Base-by-base conservation (phyloP, 2,797 vertebrate species). In the Rhabdophis nuchalis region DNA sequence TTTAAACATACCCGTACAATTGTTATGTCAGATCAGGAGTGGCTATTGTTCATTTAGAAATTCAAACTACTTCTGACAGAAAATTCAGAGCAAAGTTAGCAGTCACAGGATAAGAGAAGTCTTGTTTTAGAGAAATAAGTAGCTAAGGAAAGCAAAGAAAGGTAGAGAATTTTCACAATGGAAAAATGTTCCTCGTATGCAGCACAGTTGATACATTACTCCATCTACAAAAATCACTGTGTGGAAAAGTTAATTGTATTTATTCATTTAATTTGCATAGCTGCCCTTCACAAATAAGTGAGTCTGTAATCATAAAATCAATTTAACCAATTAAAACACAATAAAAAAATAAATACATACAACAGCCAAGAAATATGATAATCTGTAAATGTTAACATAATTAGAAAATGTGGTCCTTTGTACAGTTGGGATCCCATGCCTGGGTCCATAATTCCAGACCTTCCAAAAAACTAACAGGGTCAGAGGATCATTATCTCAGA, bases 1-100 rank as follows among this genome's bases (percentile, higher is more conserved):
- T 61, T 92, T 61, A 61, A 88, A 92, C 89, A 92, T 89, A 85
- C 92, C 60, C 92, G 85, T 27, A 8, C 9, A 92, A 94, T 93
- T 46, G 20, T 16, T 88, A 4, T n/a, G 57, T 90, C 58, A 91
- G 93, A 95, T 90, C 57, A 85, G 25, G 8, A 72, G 29, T 46
- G 72, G 72, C 9, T 77, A 77, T 77, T 77, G 72, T 82, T 82
- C 41, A 46, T 46, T 82, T 82, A 82, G 10, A 82, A 82, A 82
- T 82, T 82, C 20, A 82, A 82, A 82, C 41, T 82, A 82, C 72
- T 82, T 82, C 36, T 41, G 36, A 82, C 72, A 82, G 16, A 72
- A 82, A 41, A 46, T 82, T 82, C 72, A 82, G 36, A 82, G 36
- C 36, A 82, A 82, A 82, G 32, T 25, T 82, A 82, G 20, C 36